A percentile compares a stretch with the other conserved stretches of the same genome.
Evolutionary conservation across 2,113 vertebrate species (phyloP).

Genomic region (Crotalus tigris): DNA sequence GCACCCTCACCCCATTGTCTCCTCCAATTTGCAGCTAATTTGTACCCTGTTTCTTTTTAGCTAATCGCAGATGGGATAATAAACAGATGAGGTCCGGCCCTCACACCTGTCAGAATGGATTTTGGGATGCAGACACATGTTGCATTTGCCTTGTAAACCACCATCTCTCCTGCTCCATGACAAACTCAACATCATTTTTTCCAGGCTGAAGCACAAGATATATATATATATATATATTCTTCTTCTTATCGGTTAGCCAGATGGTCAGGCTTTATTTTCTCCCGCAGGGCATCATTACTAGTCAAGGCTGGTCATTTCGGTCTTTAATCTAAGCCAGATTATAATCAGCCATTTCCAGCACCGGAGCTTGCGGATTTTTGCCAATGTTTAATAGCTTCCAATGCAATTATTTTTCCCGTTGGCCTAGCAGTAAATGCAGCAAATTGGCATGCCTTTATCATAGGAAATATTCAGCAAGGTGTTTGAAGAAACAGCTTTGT

Average conservation of each 20-base stretch:
- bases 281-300: not conserved
- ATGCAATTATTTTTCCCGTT: not conserved
- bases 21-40: not conserved
- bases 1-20: too few species aligned
- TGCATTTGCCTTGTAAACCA: not conserved
- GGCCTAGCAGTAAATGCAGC: not conserved
- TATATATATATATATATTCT: too few species aligned
- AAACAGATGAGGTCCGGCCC: not conserved
- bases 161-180: not conserved
- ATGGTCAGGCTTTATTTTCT: not conserved
- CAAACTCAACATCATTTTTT: not conserved
- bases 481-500: slow-evolving; percentile 27
- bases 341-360: not conserved
- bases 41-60: not conserved
- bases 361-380: too few species aligned
- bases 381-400: not conserved
- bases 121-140: not conserved
- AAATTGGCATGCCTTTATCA: not conserved
- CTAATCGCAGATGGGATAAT: not conserved
- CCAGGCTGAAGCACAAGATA: not conserved
- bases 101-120: not conserved
- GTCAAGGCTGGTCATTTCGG: not conserved
- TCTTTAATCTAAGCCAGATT: not conserved
- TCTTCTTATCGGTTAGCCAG: not conserved
- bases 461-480: not conserved